phyloP scores from a whole-genome alignment of 2,113 vertebrate species.

The Ciconia stormi region DNA sequence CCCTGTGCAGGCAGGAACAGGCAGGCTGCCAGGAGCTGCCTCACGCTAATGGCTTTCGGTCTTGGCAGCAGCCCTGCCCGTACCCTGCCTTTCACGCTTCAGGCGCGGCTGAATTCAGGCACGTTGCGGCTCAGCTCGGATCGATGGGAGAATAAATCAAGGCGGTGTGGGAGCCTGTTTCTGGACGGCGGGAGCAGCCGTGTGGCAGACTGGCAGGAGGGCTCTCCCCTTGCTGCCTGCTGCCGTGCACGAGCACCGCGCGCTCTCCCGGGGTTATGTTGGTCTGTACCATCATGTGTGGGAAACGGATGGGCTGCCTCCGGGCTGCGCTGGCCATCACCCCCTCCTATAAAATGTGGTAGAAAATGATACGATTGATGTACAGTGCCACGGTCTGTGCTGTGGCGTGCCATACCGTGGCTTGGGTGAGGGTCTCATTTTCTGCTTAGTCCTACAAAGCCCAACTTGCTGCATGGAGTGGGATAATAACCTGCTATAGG shows the following conservation, averaged over 20 bases:
- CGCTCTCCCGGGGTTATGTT: rapidly evolving
- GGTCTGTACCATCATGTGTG: rapidly evolving
- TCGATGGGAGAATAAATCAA: neutral
- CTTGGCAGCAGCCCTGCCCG: neutral
- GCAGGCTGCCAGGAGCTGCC: neutral
- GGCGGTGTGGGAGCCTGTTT: neutral
- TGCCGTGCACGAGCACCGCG: rapidly evolving
- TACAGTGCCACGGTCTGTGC: neutral
- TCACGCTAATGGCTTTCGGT: rapidly evolving
- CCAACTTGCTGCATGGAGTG: neutral
- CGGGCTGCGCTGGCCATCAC: neutral
- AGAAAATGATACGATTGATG: rapidly evolving
- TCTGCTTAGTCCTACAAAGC: neutral
- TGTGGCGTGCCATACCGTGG: rapidly evolving
- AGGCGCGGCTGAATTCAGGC: neutral
- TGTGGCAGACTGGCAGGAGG: neutral
- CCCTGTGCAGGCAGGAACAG: neutral
- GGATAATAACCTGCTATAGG: rapidly evolving
- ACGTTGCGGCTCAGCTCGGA: neutral
- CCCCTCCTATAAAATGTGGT: neutral
- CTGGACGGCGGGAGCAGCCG: neutral
- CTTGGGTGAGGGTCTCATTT: neutral
- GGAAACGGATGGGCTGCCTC: neutral
- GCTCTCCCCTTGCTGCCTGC: neutral
- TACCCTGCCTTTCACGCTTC: neutral